phyloP scores from a whole-genome alignment of 2,113 vertebrate genomes.

The Empidonax alnorum region DNA sequence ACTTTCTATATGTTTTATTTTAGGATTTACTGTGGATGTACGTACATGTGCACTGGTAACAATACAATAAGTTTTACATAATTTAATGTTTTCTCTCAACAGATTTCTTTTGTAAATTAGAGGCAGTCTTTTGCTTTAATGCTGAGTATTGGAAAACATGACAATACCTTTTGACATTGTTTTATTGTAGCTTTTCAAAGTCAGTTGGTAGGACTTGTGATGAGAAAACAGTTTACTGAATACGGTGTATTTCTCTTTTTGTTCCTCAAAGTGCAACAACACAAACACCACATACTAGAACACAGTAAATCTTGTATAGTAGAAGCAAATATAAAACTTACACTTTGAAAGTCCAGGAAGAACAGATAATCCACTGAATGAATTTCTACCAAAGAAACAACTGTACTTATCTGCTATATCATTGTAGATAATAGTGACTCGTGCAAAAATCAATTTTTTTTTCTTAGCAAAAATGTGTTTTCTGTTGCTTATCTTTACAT shows the following conservation, averaged over 20 bases:
- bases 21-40: neutral
- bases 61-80: neutral
- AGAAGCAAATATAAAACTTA: neutral
- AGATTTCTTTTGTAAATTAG: neutral
- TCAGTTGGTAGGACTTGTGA: neutral
- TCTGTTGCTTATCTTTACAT: neutral
- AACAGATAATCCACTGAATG: neutral
- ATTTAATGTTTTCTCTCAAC: neutral
- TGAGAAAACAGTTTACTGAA: neutral
- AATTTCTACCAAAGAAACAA: neutral
- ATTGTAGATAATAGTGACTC: neutral
- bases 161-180: neutral
- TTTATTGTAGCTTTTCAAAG: constrained; percentile 6
- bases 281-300: neutral
- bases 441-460: neutral
- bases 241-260: neutral
- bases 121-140: neutral
- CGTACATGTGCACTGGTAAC: neutral
- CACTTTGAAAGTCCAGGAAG: neutral
- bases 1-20: neutral
- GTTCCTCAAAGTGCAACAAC: neutral
- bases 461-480: neutral
- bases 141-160: neutral
- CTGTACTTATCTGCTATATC: neutral
- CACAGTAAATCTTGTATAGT: neutral